A percentile compares a stretch with the other conserved stretches of the same genome.
Evolutionary conservation across 2,888 invertebrate species (phyloP).

Genomic region (Epicampocera succincta): DNA sequence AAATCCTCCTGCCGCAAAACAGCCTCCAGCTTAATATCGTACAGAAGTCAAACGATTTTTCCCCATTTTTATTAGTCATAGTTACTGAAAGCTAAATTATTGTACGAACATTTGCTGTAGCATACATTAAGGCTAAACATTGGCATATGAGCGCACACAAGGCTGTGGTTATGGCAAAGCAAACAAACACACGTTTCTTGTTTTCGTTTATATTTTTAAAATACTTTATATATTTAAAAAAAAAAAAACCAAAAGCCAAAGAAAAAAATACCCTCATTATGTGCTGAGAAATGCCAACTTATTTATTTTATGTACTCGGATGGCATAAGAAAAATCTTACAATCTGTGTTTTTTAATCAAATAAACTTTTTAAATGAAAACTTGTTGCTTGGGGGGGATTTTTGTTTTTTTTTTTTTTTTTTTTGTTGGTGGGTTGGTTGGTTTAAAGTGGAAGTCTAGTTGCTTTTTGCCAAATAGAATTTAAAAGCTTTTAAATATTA

Average conservation of each 20-base stretch:
- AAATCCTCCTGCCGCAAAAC: background rate
- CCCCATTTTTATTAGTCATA: background rate
- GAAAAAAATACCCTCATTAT: slow-evolving; percentile 36
- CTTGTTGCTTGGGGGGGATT: slow-evolving; percentile 32
- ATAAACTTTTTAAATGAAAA: background rate
- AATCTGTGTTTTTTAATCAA: slow-evolving; percentile 1
- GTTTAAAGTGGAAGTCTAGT: too few species aligned
- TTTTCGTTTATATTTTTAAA: background rate
- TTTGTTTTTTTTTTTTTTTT: too few species aligned
- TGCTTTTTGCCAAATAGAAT: too few species aligned
- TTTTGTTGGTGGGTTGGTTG: too few species aligned
- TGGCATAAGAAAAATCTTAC: slow-evolving; percentile 36
- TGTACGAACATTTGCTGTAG: background rate
- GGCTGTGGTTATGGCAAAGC: background rate
- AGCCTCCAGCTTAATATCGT: slow-evolving; percentile 11
- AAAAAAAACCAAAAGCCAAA: too few species aligned
- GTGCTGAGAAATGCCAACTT: slow-evolving; percentile 36
- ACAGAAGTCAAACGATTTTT: background rate
- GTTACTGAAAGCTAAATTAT: background rate
- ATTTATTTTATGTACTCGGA: slow-evolving; percentile 44
- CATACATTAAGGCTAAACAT: background rate
- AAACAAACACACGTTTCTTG: background rate
- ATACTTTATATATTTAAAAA: too few species aligned
- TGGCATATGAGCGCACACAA: background rate
- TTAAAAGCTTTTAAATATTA: too few species aligned